Evolutionary conservation across 2,888 invertebrate species (phyloP), one percentile per base, ranked within the genome.

Genomic region (Sympetrum striolatum): DNA sequence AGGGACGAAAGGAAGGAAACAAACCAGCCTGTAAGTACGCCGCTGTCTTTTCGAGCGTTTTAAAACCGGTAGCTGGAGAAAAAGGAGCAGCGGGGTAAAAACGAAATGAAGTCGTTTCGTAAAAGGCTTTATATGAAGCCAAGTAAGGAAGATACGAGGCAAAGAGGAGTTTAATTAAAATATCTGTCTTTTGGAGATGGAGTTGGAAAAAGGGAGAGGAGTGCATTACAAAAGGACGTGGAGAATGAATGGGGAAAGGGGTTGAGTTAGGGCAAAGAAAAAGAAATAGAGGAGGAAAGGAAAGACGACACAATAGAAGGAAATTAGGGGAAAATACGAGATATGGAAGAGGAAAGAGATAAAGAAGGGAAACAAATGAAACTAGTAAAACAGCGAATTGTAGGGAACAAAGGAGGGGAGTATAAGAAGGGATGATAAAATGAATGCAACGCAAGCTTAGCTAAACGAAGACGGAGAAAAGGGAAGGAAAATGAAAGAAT

Each of bases 91-190:
- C 12, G 60, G 60, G 15, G 53, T 53, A 53, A 82, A 53, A 48
- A 82, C 58, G 31, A 82, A 82, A 82, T 82, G 82, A 82, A 82
- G 82, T 82, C 82, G 58, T 82, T 35, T 37, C 82, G 58, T 82
- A 82, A 82, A 44, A 82, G 6, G 58, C 53, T 82, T 82, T 60
- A 82, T 58, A 82, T 82, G 58, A 60, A 82, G 82, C 82, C 82
- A 82, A 82, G 82, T 82, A 82, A 82, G 58, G 31, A 82, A 60
- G 31, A 48, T 53, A 82, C 48, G 82, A n/a, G 35, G 82, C 53
- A 82, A 82, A 82, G 82, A 82, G 82, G 82, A 82, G 82, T 82
- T 82, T 82, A 82, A 82, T 82, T 82, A 82, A 82, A 82, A 82
- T 82, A 82, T 82, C 82, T 58, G 58, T 58, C 58, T 58, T 82